Evolutionary conservation across 2,797 vertebrate species (phyloP).

Genomic region (Alca torda): DNA sequence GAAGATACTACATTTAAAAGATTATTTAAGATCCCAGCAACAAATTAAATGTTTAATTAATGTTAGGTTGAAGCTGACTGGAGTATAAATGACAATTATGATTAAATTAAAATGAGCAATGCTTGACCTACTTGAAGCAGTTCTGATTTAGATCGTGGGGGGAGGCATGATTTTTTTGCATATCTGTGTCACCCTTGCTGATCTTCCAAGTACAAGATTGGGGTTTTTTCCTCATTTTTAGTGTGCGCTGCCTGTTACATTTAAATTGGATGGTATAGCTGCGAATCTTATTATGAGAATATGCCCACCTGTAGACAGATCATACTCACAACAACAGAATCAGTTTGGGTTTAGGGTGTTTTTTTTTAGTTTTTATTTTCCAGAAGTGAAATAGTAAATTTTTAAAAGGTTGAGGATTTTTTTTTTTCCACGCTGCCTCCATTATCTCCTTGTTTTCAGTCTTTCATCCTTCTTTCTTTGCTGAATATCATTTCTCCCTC

Average conservation of each 20-base stretch:
- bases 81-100: constrained; percentile 14
- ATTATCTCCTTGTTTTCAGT: background rate
- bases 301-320: background rate
- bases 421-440: background rate
- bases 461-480: background rate
- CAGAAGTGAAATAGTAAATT: background rate
- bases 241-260: background rate
- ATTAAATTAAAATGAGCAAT: constrained; percentile 6
- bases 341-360: fast-evolving
- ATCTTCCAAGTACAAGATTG: background rate
- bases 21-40: constrained; percentile 20
- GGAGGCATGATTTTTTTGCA: background rate
- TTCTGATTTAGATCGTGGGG: background rate
- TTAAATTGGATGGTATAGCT: background rate
- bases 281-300: background rate
- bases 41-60: constrained; percentile 44
- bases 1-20: background rate
- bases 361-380: background rate
- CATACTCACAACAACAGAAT: background rate
- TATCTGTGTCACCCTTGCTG: constrained; percentile 17
- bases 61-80: background rate
- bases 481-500: background rate
- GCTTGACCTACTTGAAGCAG: constrained; percentile 45
- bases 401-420: background rate
- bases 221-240: background rate